Conservation (phyloP, 2,888 invertebrate species). For the Cheilosia vulpina region DNA sequence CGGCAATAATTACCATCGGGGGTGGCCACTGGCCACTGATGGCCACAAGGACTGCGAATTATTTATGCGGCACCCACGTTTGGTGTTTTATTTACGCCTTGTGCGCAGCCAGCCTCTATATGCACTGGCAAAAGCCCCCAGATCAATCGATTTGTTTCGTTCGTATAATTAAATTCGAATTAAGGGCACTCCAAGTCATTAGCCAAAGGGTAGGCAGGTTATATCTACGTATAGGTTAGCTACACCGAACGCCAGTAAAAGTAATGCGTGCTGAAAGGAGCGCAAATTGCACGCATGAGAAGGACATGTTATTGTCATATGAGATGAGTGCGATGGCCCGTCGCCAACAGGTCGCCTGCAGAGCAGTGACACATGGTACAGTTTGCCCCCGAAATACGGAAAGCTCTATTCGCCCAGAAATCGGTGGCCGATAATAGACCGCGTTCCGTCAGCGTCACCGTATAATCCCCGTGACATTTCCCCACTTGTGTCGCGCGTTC, state of each 20-base stretch:
- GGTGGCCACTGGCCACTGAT: background rate
- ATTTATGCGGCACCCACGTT: conserved; percentile 67
- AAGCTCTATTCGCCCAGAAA: background rate
- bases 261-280: conserved; percentile 39
- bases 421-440: background rate
- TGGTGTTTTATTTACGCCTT: conserved; percentile 61
- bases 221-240: background rate
- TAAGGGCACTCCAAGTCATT: conserved; percentile 54
- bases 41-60: conserved; percentile 51
- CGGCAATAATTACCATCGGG: background rate
- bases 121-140: conserved; percentile 19
- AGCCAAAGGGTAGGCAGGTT: background rate
- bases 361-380: background rate
- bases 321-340: conserved; percentile 29
- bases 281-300: conserved; percentile 25
- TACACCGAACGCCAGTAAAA: conserved; percentile 26
- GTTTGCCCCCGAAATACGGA: background rate
- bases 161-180: conserved; percentile 72
- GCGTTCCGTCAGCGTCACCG: background rate
- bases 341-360: conserved; percentile 6
- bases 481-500: background rate
- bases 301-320: conserved; percentile 17
- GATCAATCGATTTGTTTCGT: conserved; percentile 60
- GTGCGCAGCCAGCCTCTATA: conserved; percentile 47
- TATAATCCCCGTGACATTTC: conserved; percentile 17